These are phyloP conservation scores for Spisula subtruncata DNA, from an alignment of 2,888 invertebrate genomes.

Conservation along the genomic window DNA sequence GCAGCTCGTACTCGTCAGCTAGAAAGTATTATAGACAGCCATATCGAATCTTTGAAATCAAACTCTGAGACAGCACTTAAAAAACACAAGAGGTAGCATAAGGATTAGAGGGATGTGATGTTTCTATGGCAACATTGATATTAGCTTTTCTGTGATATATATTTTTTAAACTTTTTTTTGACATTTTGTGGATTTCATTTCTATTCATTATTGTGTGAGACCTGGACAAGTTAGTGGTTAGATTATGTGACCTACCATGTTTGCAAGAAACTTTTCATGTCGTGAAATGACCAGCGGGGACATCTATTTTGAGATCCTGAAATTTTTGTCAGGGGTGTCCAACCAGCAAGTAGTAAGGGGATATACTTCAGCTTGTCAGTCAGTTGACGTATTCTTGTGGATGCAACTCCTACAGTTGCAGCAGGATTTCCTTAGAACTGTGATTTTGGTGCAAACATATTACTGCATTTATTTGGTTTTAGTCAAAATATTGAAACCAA, in stretches of 20 bases:
- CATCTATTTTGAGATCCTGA: background rate
- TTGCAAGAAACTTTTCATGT: background rate
- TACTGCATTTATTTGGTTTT: background rate
- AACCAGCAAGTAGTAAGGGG: too few relatives aligned
- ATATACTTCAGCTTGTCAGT: too few relatives aligned
- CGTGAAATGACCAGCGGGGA: background rate
- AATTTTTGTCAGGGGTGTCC: too few relatives aligned
- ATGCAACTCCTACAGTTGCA: too few relatives aligned
- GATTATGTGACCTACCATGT: background rate
- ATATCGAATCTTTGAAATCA: slow-evolving; percentile 76
- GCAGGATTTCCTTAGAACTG: background rate
- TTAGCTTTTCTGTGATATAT: slow-evolving; percentile 25
- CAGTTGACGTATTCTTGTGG: too few relatives aligned
- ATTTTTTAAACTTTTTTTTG: background rate
- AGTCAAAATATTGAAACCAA: background rate
- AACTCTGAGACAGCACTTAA: slow-evolving; percentile 74
- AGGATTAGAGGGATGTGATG: background rate
- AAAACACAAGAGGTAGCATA: slow-evolving; percentile 61
- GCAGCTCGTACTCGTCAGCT: slow-evolving; percentile 74
- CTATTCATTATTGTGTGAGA: background rate
- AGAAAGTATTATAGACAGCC: slow-evolving; percentile 78
- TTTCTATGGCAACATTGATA: slow-evolving; percentile 1
- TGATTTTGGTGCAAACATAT: background rate
- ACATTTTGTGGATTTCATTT: background rate
- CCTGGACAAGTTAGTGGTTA: background rate